A percentile compares a stretch with the other conserved stretches of the same genome.
Conservation (phyloP, 37 sponge, comb jelly and placozoan genomes). For the Cladorhizidae sp. region DNA sequence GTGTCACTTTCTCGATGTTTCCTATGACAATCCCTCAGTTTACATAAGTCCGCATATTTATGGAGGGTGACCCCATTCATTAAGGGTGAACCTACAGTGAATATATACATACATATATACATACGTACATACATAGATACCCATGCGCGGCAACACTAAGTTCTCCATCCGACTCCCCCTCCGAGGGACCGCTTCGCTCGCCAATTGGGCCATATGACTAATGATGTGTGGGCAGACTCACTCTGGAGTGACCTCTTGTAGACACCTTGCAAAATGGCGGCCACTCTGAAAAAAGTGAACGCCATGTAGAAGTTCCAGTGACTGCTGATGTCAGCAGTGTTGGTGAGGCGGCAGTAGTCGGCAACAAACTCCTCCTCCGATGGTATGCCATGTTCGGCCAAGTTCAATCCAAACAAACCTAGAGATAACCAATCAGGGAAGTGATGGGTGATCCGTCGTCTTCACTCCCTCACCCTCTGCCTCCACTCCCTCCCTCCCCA, state of each 20-base stretch:
- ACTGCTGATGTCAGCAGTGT: conserved; percentile 31
- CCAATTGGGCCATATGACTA: neutral
- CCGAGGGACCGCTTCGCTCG: too few species aligned
- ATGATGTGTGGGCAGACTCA: conserved; percentile 7
- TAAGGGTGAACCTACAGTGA: too few species aligned
- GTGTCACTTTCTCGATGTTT: too few species aligned
- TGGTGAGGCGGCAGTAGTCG: conserved; percentile 52
- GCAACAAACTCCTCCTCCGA: conserved; percentile 55
- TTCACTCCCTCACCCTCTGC: neutral
- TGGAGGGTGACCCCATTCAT: too few species aligned
- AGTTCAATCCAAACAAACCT: conserved; percentile 56
- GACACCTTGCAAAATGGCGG: conserved; percentile 81
- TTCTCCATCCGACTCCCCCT: too few species aligned
- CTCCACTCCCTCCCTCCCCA: neutral
- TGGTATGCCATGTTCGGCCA: conserved; percentile 58
- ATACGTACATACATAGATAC: too few species aligned
- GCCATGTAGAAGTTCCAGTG: conserved; percentile 76
- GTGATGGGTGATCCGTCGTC: neutral
- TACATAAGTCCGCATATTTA: too few species aligned
- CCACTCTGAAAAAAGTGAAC: conserved; percentile 77
- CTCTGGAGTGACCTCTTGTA: conserved; percentile 73
- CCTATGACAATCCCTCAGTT: too few species aligned
- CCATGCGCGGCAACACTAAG: too few species aligned
- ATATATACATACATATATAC: too few species aligned
- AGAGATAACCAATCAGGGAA: neutral